Percentiles rank a stretch among this genome's conserved stretches.
These are phyloP conservation scores for Schlechtendalia chinensis DNA, from an alignment of 1,140 invertebrate species.

Conservation along the genomic window DNA sequence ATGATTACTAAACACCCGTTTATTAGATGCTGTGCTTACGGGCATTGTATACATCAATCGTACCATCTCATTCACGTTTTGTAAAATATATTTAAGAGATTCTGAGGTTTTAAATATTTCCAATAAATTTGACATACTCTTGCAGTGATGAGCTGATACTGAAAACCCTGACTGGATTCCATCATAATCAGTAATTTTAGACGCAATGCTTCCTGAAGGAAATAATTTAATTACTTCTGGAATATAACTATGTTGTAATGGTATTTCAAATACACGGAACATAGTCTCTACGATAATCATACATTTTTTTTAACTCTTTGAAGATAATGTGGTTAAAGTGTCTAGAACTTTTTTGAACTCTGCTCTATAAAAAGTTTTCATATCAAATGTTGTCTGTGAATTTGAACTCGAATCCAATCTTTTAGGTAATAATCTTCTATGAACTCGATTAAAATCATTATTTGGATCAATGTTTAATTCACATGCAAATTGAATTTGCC, in stretches of 20 bases:
- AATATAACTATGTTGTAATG: not conserved
- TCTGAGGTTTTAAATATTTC: constrained; percentile 16
- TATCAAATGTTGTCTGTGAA: not conserved
- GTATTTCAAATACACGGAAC: not conserved
- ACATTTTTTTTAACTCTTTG: not conserved
- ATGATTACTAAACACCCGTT: not conserved
- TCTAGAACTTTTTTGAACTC: not conserved
- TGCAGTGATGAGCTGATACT: not conserved
- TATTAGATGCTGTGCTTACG: not conserved
- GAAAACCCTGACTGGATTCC: not conserved
- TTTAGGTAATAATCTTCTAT: not conserved
- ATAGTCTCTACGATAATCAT: not conserved
- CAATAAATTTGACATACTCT: not conserved
- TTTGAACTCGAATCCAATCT: not conserved
- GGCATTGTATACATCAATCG: not conserved
- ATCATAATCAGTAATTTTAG: not conserved
- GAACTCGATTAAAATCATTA: not conserved
- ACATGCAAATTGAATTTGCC: not conserved
- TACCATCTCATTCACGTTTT: not conserved
- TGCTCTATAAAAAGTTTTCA: not conserved
- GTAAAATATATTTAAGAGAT: not conserved
- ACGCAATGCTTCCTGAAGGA: not conserved
- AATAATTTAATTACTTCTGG: constrained; percentile 1
- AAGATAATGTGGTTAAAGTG: not conserved
- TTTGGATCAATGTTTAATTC: not conserved